These are phyloP conservation scores for Seriola quinqueradiata DNA, from an alignment of 2,113 vertebrate species.

Conservation along the genomic window DNA sequence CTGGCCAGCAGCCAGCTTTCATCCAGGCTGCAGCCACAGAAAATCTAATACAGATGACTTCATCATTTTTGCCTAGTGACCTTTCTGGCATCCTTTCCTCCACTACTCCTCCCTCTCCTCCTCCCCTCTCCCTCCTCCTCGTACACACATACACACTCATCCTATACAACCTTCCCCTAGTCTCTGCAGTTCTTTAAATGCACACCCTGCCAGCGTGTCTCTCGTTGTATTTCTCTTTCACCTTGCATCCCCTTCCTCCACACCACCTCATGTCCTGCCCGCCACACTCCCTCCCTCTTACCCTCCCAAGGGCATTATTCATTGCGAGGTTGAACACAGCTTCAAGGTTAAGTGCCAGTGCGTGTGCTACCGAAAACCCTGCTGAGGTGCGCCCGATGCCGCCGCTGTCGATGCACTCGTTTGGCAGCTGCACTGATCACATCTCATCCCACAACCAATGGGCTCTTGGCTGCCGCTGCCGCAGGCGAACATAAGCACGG, in stretches of 20 bases:
- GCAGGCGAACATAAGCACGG: slow-evolving; percentile 52
- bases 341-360: slow-evolving; percentile 75
- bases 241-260: slow-evolving; percentile 49
- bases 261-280: slow-evolving; percentile 41
- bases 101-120: slow-evolving; percentile 41
- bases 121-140: slow-evolving; percentile 35
- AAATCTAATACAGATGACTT: slow-evolving; percentile 84
- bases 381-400: slow-evolving; percentile 56
- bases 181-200: slow-evolving; percentile 61
- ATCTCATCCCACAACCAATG: slow-evolving; percentile 63
- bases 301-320: slow-evolving; percentile 70
- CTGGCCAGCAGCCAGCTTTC: slow-evolving; percentile 71
- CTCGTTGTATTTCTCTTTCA: slow-evolving; percentile 49
- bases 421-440: slow-evolving; percentile 55
- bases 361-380: slow-evolving; percentile 50
- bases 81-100: slow-evolving; percentile 76
- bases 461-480: slow-evolving; percentile 31
- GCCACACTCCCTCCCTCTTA: background rate
- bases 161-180: slow-evolving; percentile 52
- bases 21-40: slow-evolving; percentile 67
- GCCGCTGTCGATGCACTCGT: slow-evolving; percentile 32
- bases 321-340: slow-evolving; percentile 51
- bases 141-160: slow-evolving; percentile 23
- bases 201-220: slow-evolving; percentile 46
- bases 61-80: slow-evolving; percentile 83